Base-by-base conservation (phyloP, 1,140 invertebrate genomes). In the Anadara kagoshimensis region DNA sequence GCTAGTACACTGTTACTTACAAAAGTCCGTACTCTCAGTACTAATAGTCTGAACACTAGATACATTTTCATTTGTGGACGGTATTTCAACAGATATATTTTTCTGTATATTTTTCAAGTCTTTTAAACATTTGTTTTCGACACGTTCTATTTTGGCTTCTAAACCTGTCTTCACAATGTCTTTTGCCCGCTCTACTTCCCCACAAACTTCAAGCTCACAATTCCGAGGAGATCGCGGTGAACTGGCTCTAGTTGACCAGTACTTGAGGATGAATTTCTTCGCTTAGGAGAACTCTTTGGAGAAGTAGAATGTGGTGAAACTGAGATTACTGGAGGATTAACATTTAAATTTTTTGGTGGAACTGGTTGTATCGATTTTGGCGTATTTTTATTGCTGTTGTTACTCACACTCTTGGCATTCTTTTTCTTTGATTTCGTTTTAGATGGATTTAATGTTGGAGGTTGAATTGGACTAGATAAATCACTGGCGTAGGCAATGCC, bases 141-240 rank as follows among this genome's bases (percentile, higher is more conserved):
- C 73, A 56, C 79, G 73, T 69, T 84, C 83, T 58, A 84, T 83
- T 61, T 63, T 78, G 26, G 81, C 79, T 64, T 82, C 80, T 24
- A 75, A 43, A 58, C 76, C 71, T n/a, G 69, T 70, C 51, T 75
- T 68, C 20, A 79, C 74, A 66, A 84, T 56, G 59, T 80, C 77
- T 64, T 81, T 76, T 45, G 80, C 82, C 51, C 78, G 63, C 61
- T 84, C 82, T 18, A 82, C 77, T 57, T 79, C 73, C 5, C 80
- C 80, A 75, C 82, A 84, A 14, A 84, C 79, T 66, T 84, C 78
- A 3, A 81, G 62, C 53, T 81, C 73, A 12, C 53, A 57, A 36
- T 65, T 71, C 43, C 59, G 49, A 14, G 78, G 63, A 26, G 61
- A 63, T n/a, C 41, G 24, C 44, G 72, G 72, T n/a, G 78, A 75